phyloP scores from a whole-genome alignment of 2,797 vertebrate species.

The Macrochelys suwanniensis region DNA sequence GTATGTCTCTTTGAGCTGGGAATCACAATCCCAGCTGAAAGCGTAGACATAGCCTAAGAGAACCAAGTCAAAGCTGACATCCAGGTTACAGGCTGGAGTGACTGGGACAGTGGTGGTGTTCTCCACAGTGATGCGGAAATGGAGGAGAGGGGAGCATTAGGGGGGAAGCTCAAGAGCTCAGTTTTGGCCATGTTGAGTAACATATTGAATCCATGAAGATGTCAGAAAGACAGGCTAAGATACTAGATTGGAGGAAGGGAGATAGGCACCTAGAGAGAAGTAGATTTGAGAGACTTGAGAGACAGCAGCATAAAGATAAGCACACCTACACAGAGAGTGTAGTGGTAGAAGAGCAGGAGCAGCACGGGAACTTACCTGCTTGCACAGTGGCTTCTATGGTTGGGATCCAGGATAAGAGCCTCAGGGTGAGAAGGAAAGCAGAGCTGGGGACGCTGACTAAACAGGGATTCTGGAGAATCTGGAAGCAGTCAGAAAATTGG shows the following conservation, averaged over 20 bases:
- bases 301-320: not conserved
- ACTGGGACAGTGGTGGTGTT: no score
- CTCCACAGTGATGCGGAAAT: no score
- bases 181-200: no score
- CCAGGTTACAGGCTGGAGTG: no score
- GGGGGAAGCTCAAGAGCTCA: no score
- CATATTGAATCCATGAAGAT: no score
- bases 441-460: not conserved
- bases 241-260: not conserved
- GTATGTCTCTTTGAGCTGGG: no score
- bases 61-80: no score
- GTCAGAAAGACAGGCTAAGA: not conserved
- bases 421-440: not conserved
- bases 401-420: fast-evolving
- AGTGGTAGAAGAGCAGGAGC: not conserved
- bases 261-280: not conserved
- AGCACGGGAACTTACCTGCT: fast-evolving
- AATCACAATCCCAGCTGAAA: no score
- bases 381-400: not conserved
- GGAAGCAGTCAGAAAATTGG: not conserved
- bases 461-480: not conserved
- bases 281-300: not conserved
- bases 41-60: no score
- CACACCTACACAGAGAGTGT: not conserved
- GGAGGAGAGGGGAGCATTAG: no score